phyloP scores from a whole-genome alignment of 37 sponge, comb jelly and placozoan genomes.

The Crambe crambe region DNA sequence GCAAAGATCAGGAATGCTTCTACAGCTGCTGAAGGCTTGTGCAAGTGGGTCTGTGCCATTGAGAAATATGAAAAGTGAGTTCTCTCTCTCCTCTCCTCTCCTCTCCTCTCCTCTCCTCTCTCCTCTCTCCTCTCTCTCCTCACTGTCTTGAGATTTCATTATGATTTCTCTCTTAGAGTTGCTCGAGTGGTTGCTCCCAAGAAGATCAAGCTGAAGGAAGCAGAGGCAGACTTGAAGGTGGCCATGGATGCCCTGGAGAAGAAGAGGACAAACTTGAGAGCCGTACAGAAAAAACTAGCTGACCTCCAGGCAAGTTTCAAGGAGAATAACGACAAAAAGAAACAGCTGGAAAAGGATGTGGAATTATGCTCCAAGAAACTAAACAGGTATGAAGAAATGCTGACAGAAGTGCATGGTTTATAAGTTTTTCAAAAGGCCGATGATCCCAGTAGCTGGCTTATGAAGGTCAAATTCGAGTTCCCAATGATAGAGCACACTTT shows the following conservation, averaged over 20 bases:
- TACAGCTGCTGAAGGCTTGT: constrained; percentile 96
- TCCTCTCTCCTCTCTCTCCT: too few species aligned
- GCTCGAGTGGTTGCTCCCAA: constrained; percentile 97
- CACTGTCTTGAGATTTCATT: too few species aligned
- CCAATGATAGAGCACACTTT: too few species aligned
- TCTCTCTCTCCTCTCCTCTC: too few species aligned
- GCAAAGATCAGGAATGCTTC: constrained; percentile 93
- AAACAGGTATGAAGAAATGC: constrained; percentile 43
- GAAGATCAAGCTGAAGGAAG: constrained; percentile 87
- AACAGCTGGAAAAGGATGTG: constrained; percentile 84
- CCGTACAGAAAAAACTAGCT: constrained; percentile 91
- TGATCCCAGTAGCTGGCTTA: too few species aligned
- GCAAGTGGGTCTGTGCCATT: constrained; percentile 97
- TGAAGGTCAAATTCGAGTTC: too few species aligned
- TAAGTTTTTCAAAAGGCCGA: too few species aligned
- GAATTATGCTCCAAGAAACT: constrained; percentile 93
- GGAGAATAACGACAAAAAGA: constrained; percentile 89
- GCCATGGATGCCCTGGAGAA: constrained; percentile 89
- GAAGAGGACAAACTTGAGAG: constrained; percentile 80
- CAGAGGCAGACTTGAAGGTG: constrained; percentile 84
- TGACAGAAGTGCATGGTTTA: not conserved
- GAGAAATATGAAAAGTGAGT: constrained; percentile 91
- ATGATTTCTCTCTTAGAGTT: constrained; percentile 40
- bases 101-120: too few species aligned
- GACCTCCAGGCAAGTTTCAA: constrained; percentile 88